phyloP scores from a whole-genome alignment of 2,888 invertebrate species.

The Epirrita christyi region DNA sequence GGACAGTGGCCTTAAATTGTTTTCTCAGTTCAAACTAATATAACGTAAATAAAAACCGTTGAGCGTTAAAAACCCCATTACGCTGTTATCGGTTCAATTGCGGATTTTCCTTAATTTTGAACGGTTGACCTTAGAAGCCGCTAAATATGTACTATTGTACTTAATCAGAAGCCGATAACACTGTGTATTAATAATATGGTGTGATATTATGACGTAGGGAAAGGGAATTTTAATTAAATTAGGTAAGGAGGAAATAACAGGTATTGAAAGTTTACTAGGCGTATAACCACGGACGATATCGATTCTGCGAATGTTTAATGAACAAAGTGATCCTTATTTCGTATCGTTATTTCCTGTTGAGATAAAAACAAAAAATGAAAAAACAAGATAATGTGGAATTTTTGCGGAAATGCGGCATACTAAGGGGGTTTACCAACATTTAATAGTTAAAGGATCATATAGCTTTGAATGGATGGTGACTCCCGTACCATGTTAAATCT shows the following conservation, averaged over 20 bases:
- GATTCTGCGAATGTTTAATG: too few relatives aligned
- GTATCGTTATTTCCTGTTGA: too few relatives aligned
- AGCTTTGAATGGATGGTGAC: too few relatives aligned
- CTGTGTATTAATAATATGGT: background rate
- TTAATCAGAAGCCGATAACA: background rate
- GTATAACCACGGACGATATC: too few relatives aligned
- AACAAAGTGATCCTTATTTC: too few relatives aligned
- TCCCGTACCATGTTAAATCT: too few relatives aligned
- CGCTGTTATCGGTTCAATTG: slow-evolving; percentile 12
- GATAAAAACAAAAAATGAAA: too few relatives aligned
- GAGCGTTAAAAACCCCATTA: slow-evolving; percentile 5
- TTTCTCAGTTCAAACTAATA: background rate
- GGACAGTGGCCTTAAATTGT: background rate
- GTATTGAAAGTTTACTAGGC: too few relatives aligned
- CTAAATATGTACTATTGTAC: slow-evolving; percentile 9
- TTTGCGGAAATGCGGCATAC: too few relatives aligned
- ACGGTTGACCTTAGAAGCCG: slow-evolving; percentile 32
- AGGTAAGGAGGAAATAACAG: background rate
- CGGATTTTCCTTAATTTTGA: slow-evolving; percentile 43
- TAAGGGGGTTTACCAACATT: too few relatives aligned
- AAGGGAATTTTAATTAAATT: background rate
- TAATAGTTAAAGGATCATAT: too few relatives aligned
- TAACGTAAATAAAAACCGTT: background rate
- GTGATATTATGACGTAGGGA: background rate
- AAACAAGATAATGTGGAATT: too few relatives aligned